Base-by-base conservation (phyloP, 2,113 vertebrate genomes). In the Plotosus lineatus region DNA sequence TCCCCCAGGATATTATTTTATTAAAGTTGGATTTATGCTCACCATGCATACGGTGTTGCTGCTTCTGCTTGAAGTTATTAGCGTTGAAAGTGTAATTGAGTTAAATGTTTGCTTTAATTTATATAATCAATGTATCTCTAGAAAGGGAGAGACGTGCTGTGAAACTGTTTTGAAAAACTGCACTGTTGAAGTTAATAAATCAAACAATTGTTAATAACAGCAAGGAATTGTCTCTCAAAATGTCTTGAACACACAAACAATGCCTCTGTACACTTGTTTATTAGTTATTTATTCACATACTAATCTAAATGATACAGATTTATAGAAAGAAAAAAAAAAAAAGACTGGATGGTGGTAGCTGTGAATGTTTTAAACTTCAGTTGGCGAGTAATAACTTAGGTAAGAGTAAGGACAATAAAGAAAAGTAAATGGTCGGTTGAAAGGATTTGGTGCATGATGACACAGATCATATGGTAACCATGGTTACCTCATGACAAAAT, bases 331-430 rank as follows among this genome's bases (percentile, higher is more conserved):
- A 60, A 28, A 38, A 81, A 40, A 48, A 9, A 56, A 53, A 65
- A 26, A 44, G 26, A 19, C 14, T 19, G 63, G 31, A 69, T 46
- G 48, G 2, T 44, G 28, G 17, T 28, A 80, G 69, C 48, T 63
- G 50, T 79, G 79, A 80, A 80, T 73, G n/a, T 33, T 65, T 51
- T 63, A 61, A 65, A 75, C 48, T 75, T 46, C 19, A 19, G 44
- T n/a, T 63, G 53, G 56, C 31, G 46, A 58, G 48, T 50, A 82
- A 82, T 82, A 82, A 82, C 51, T 82, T 82, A 81, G 12, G 61
- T 40, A 69, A 58, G 53, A 65, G 26, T 46, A 75, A 75, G 42
- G 58, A 53, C 51, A 75, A 48, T 58, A n/a, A 51, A 77, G 36
- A 38, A 82, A 65, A 36, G 28, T 33, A 65, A 65, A 23, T 6